Evolutionary conservation across 2,797 vertebrate species (phyloP).

Genomic region (Xenopus petersii): DNA sequence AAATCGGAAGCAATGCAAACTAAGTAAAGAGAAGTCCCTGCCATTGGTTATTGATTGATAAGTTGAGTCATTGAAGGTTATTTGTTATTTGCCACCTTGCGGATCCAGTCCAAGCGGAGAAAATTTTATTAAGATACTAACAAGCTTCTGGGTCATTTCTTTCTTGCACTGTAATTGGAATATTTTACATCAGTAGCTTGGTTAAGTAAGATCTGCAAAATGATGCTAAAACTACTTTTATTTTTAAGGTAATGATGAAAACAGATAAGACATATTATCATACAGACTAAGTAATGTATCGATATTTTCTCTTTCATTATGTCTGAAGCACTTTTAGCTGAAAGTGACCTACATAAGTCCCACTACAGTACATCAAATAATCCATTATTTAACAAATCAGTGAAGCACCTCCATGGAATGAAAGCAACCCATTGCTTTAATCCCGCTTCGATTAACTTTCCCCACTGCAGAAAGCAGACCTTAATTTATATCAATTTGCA

Average conservation of each 20-base stretch:
- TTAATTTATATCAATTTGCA: constrained; percentile 69
- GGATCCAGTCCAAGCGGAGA: no score
- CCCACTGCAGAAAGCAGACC: constrained; percentile 59
- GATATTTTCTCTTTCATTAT: constrained; percentile 45
- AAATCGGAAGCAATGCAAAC: no score
- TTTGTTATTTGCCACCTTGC: no score
- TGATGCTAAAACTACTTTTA: no score
- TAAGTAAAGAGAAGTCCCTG: no score
- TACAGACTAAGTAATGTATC: constrained; percentile 40
- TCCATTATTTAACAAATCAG: constrained; percentile 67
- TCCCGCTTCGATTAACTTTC: constrained; percentile 63
- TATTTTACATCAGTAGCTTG: no score
- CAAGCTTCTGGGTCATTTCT: no score
- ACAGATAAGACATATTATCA: constrained; percentile 17
- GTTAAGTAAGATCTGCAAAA: no score
- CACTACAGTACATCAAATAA: constrained; percentile 62
- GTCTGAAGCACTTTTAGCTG: constrained; percentile 50
- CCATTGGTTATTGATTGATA: no score
- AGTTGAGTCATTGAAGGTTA: no score
- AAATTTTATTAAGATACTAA: no score
- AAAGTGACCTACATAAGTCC: constrained; percentile 64
- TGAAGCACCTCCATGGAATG: constrained; percentile 64
- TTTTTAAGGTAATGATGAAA: not conserved
- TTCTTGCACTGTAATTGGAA: no score
- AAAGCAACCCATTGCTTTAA: constrained; percentile 65